Base-by-base conservation (phyloP, 2,797 vertebrate genomes). In the Cyprinodon diabolis region DNA sequence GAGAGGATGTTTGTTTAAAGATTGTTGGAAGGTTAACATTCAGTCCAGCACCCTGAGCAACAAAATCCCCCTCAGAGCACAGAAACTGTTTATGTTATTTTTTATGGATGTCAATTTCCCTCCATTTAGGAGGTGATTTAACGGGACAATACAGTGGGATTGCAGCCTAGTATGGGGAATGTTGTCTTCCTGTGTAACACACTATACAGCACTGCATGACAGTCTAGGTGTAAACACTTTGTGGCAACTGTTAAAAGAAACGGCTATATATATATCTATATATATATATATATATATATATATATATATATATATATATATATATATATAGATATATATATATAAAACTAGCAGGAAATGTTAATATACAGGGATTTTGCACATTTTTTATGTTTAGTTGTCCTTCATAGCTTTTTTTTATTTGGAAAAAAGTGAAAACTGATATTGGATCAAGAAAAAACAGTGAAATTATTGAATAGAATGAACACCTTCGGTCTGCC, bases 1-100 rank as follows among this genome's bases (percentile, higher is more conserved):
- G 76, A 85, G 86, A 93, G 92, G 93, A 92, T 93, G 91, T 94
- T 92, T 93, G 90, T 88, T 92, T 92, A 91, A 91, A 87, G 91
- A 93, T 91, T 93, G 89, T 89, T 91, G 87, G 89, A 92, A 77
- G 87, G 84, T 82, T 72, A 89, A 79, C 87, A 84, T 89, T 88
- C 82, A 86, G 79, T 81, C 84, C 77, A 21, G 76, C 71, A 71
- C 77, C 72, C 87, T 45, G 58, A 87, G 93, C 89, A 91, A 92
- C 83, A 84, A 86, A 92, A 91, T 87, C 82, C 85, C 87, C 86
- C 79, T 86, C 49, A 55, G 84, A 80, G 82, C 80, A 70, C 77
- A 78, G 83, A 84, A 84, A 81, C 77, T 87, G 86, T 90, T 92
- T 92, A 91, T 91, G 86, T 91, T 93, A 88, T 93, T 92, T 91